Evolutionary conservation across 2,113 vertebrate species (phyloP), one percentile per base, ranked within the genome.

Genomic region (Istiophorus platypterus): DNA sequence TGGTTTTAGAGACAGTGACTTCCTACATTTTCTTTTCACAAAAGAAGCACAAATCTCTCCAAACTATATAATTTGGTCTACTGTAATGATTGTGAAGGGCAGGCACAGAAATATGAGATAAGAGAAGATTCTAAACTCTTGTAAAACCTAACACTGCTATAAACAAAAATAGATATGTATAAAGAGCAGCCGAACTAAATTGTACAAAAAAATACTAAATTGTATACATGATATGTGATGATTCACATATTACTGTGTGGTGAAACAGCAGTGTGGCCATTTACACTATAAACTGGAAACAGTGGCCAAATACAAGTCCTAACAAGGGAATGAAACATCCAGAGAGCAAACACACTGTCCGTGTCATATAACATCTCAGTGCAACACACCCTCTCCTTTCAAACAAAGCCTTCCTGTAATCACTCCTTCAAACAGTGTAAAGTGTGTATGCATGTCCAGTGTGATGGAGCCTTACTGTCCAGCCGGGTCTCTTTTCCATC

Each of bases 401-500:
- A 58, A 49, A 70, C 72, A 68, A 76, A 64, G 37, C 51, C 51
- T 47, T 14, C 42, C 78, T 76, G 62, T 12, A 34, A 14, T 37
- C 58, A 34, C 39, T 15, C 75, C 56, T 31, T 79, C 70, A 27
- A 27, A 73, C 57, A 41, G 18, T 15, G 22, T 26, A 9, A 79
- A n/a, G 18, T 9, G 66, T 13, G n/a, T 47, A 15, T 15, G 69
- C 0, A 34, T 67, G 79, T 75, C 4, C 81, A 31, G 39, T 18
- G 73, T 31, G 52, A 63, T 0, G 5, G 69, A 49, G 62, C 24
- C 97, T 95, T 95, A 98, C 97, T 97, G 94, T 98, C 97, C 63
- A 98, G 94, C 42, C 96, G 91, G 1, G 96, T 96, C 20, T 95
- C 95, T 76, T 93, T 91, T 20, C 95, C 96, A 14, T 97, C 97